Evolutionary conservation across 2,113 vertebrate species (phyloP), one percentile per base, ranked within the genome.

Genomic region (Amblyornis subalaris): DNA sequence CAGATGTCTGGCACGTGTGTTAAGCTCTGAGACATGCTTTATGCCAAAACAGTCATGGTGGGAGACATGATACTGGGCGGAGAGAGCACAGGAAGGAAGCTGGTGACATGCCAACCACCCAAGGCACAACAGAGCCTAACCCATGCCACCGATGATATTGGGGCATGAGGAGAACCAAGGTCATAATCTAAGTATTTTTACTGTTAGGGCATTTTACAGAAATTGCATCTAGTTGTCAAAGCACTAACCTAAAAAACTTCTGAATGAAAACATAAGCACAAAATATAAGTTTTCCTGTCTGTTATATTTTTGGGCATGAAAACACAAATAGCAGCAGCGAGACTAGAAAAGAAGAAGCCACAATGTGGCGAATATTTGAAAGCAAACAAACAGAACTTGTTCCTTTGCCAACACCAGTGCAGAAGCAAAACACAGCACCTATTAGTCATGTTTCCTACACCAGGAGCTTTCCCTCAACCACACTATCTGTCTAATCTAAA

Each of bases 11-110:
- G 19, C 66, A 90, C 0, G 0, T 7, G 42, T 38, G 36, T 47
- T 48, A 55, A 82, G 44, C 42, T 31, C 47, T 24, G 24, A 17
- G 36, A 69, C 21, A 38, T 2, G 10, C 13, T 64, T 57, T 28
- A 76, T 47, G 50, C 19, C 71, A 45, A 79, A 85, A 10, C 1
- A 86, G 42, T 48, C 6, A 1, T 4, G 13, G 45, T 36, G 12
- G 18, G 29, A 87, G 73, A 29, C 5, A 6, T 1, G 6, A 1
- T 13, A 51, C 0, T 1, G 2, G 21, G 58, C 2, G 4, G 55
- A 66, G 45, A 76, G 36, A 77, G 33, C 31, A 40, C 31, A n/a
- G 1, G 4, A 85, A 85, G 62, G 53, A 92, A 79, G 48, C 23
- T 57, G 47, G 54, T 57, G 61, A 77, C 33, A 50, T 9, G 33